Evolutionary conservation across 2,888 invertebrate genomes (phyloP).

Genomic region (Halocaridina rubra): DNA sequence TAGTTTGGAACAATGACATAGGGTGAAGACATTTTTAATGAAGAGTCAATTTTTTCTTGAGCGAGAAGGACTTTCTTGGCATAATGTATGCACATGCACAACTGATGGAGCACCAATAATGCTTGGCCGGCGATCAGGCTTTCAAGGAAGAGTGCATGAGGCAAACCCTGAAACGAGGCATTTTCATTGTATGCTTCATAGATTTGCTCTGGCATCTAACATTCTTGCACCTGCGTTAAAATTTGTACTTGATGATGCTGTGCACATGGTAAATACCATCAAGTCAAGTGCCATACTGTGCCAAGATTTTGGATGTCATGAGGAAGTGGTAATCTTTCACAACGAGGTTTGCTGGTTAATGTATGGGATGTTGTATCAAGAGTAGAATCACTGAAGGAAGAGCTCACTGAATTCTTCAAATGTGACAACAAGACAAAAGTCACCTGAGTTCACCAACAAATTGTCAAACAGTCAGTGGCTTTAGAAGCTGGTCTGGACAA

Average conservation of each 20-base stretch:
- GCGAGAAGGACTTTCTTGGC: neutral
- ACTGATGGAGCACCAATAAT: slow-evolving; percentile 15
- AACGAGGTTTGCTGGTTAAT: neutral
- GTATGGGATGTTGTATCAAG: neutral
- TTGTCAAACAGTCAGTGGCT: neutral
- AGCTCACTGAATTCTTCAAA: slow-evolving; percentile 20
- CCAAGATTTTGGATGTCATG: neutral
- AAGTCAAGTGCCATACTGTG: slow-evolving; percentile 4
- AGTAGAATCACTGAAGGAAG: slow-evolving; percentile 17
- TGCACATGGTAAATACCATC: slow-evolving; percentile 20
- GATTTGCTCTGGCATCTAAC: slow-evolving; percentile 21
- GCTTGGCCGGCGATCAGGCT: neutral
- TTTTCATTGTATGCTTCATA: slow-evolving; percentile 24
- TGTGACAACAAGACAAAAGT: slow-evolving; percentile 20
- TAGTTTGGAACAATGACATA: neutral
- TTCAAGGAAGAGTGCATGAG: neutral
- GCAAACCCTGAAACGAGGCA: slow-evolving; percentile 8
- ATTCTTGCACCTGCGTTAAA: slow-evolving; percentile 15
- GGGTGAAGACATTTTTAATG: neutral
- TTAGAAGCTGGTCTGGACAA: slow-evolving; percentile 33
- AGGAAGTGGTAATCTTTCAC: neutral
- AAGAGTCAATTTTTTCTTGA: neutral
- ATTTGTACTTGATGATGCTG: neutral
- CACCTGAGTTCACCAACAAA: slow-evolving; percentile 19
- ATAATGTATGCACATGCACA: neutral